Evolutionary conservation across 1,140 invertebrate genomes (phyloP).

Genomic region (Maconellicoccus hirsutus): DNA sequence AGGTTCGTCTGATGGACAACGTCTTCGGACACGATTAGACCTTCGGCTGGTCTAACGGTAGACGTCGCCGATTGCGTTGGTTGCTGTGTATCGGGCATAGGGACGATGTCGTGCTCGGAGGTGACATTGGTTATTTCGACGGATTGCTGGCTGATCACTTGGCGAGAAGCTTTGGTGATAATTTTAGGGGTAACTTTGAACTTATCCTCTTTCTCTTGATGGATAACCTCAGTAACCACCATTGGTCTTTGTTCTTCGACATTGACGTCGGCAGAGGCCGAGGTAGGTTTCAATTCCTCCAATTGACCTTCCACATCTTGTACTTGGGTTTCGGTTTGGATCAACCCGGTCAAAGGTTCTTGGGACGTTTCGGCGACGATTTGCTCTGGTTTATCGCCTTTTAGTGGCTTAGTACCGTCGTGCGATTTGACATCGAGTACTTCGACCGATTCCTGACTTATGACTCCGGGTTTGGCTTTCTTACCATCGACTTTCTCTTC

Average conservation of each 20-base stretch:
- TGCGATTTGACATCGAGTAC: conserved; percentile 28
- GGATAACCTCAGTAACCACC: conserved; percentile 37
- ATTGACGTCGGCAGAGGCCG: conserved; percentile 34
- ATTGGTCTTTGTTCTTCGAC: conserved; percentile 39
- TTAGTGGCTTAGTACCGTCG: conserved; percentile 31
- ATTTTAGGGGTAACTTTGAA: neutral
- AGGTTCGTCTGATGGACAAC: neutral
- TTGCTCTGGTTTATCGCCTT: conserved; percentile 27
- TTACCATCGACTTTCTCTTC: conserved; percentile 30
- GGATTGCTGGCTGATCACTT: neutral
- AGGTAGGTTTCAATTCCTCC: conserved; percentile 30
- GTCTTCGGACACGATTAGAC: neutral
- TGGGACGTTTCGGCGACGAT: conserved; percentile 23
- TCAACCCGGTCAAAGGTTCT: neutral
- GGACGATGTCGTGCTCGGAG: neutral
- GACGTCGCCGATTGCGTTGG: neutral
- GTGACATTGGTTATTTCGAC: neutral
- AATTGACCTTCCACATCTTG: conserved; percentile 34
- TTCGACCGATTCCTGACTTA: conserved; percentile 28
- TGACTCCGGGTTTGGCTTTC: conserved; percentile 26
- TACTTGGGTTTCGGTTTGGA: conserved; percentile 25
- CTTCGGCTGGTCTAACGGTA: neutral
- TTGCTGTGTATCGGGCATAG: neutral
- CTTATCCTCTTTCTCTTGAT: conserved; percentile 28
- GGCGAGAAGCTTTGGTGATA: neutral